Conservation (phyloP, 2,113 vertebrate genomes). For the Rynchops niger region DNA sequence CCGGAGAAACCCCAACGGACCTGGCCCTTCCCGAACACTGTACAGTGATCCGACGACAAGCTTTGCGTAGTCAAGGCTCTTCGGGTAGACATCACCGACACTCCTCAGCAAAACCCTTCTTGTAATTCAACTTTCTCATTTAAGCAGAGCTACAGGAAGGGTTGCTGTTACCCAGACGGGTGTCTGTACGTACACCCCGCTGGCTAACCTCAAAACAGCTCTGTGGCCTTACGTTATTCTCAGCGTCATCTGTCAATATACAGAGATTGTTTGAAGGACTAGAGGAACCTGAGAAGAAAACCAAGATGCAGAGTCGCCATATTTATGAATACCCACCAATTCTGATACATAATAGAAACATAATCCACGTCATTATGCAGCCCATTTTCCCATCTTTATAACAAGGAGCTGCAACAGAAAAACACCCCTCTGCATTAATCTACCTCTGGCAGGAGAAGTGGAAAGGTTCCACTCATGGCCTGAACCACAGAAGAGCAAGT, state of each 20-base stretch:
- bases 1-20: background rate
- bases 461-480: background rate
- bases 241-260: background rate
- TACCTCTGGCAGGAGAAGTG: background rate
- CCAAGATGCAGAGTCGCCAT: background rate
- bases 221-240: background rate
- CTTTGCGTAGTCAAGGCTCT: rapidly evolving
- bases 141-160: background rate
- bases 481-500: background rate
- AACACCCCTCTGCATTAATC: conserved; percentile 8
- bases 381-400: background rate
- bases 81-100: background rate
- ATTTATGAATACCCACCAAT: background rate
- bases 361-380: background rate
- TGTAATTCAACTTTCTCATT: background rate
- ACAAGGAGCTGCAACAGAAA: background rate
- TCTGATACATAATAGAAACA: background rate
- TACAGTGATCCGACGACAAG: rapidly evolving
- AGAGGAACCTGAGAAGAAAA: background rate
- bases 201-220: background rate
- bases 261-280: rapidly evolving
- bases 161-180: background rate
- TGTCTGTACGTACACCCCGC: background rate
- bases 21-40: background rate
- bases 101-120: background rate